These are phyloP conservation scores for Diabrotica balteata DNA, from an alignment of 2,888 invertebrate species.

Conservation along the genomic window DNA sequence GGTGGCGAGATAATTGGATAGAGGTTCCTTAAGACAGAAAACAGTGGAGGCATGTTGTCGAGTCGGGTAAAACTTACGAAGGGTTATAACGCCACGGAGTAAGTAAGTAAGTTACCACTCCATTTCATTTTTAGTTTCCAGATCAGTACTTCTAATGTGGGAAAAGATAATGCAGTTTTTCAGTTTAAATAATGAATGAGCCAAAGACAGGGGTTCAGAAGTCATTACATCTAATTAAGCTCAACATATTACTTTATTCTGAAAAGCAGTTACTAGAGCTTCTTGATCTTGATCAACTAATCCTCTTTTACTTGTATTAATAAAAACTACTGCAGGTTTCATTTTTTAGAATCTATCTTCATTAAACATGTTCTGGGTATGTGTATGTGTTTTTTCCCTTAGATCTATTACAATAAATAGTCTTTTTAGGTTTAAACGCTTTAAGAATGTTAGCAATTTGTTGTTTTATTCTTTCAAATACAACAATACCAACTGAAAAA, in stretches of 20 bases:
- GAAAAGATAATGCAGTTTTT: conserved; percentile 82
- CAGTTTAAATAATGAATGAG: conserved; percentile 76
- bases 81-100: no score
- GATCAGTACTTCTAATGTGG: conserved; percentile 92
- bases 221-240: conserved; percentile 92
- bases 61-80: no score
- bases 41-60: no score
- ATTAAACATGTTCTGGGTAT: conserved; percentile 83
- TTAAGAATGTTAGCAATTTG: conserved; percentile 79
- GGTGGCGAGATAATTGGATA: no score
- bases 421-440: conserved; percentile 74
- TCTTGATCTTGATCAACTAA: conserved; percentile 82
- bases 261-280: conserved; percentile 78
- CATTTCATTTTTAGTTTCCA: conserved; percentile 82
- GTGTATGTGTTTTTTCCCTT: conserved; percentile 67
- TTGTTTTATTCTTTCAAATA: conserved; percentile 84
- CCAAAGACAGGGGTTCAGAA: conserved; percentile 86
- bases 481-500: conserved; percentile 84
- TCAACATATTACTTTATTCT: conserved; percentile 73
- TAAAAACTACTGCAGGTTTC: conserved; percentile 84
- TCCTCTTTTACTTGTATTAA: conserved; percentile 88
- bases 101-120: conserved; percentile 77
- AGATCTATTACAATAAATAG: conserved; percentile 78
- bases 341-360: conserved; percentile 81
- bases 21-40: no score